These are phyloP conservation scores for Terrapene triunguis DNA, from an alignment of 2,113 vertebrate genomes.

Conservation along the genomic window DNA sequence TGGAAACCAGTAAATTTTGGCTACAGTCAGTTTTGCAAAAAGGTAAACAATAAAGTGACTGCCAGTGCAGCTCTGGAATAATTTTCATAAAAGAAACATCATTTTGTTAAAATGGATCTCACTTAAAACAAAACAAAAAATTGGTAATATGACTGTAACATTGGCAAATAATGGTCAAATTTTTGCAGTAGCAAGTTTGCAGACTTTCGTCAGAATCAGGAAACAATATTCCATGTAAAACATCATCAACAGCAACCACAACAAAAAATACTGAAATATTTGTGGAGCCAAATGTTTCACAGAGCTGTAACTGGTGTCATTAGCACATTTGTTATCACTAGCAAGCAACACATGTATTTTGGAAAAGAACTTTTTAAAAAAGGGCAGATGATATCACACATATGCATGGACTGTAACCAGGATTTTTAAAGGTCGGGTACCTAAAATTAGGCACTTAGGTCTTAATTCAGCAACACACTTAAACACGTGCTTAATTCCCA, in stretches of 20 bases:
- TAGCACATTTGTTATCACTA: neutral
- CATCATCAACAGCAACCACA: neutral
- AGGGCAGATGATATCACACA: neutral
- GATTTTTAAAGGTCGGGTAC: neutral
- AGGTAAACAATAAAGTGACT: neutral
- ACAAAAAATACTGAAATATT: neutral
- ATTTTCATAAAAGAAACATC: neutral
- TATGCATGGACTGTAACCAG: neutral
- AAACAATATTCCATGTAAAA: neutral
- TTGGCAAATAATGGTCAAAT: neutral
- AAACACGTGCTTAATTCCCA: neutral
- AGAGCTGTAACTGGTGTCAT: neutral
- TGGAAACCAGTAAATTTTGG: slow-evolving; percentile 16
- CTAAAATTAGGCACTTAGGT: neutral
- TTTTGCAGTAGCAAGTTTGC: neutral
- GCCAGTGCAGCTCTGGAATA: neutral
- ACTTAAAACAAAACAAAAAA: neutral
- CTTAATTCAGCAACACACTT: neutral
- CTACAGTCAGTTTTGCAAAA: neutral
- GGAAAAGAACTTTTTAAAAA: neutral
- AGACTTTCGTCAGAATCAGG: neutral
- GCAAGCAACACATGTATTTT: neutral
- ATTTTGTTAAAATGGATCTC: neutral
- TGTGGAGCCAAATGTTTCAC: neutral
- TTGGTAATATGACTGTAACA: neutral